These are phyloP conservation scores for Notoglanidium macrostoma DNA, from an alignment of 2,797 vertebrate genomes.

Conservation along the genomic window DNA sequence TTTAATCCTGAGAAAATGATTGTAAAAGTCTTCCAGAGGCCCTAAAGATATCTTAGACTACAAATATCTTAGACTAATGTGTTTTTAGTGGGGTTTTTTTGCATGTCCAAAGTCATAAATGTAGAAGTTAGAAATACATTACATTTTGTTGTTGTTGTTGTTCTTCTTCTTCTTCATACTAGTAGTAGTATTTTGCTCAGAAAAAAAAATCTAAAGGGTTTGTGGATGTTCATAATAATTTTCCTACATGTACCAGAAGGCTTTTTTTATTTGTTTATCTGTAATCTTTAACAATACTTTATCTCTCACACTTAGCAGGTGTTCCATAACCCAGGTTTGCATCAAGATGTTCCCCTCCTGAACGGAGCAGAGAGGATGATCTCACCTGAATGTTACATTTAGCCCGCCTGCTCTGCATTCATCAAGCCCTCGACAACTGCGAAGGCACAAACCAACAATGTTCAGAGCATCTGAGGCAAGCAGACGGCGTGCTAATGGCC, in stretches of 20 bases:
- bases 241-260: neutral
- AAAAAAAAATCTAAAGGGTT: neutral
- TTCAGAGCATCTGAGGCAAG: slow-evolving; percentile 75
- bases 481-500: slow-evolving; percentile 68
- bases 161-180: neutral
- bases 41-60: neutral
- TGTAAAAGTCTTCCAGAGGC: neutral
- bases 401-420: slow-evolving; percentile 58
- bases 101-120: neutral
- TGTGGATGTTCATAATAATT: neutral
- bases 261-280: neutral
- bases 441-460: slow-evolving; percentile 70
- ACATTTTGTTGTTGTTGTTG: neutral
- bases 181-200: neutral
- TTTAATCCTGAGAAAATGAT: neutral
- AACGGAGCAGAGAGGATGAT: slow-evolving; percentile 56
- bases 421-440: slow-evolving; percentile 54
- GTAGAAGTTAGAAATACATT: neutral
- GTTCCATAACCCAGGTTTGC: slow-evolving; percentile 56
- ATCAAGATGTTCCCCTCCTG: slow-evolving; percentile 59
- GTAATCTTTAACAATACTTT: neutral
- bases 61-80: neutral
- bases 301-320: slow-evolving; percentile 54
- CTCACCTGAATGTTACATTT: slow-evolving; percentile 69
- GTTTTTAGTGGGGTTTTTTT: too few species aligned